phyloP scores from a whole-genome alignment of 2,113 vertebrate genomes.

The Turnix velox region DNA sequence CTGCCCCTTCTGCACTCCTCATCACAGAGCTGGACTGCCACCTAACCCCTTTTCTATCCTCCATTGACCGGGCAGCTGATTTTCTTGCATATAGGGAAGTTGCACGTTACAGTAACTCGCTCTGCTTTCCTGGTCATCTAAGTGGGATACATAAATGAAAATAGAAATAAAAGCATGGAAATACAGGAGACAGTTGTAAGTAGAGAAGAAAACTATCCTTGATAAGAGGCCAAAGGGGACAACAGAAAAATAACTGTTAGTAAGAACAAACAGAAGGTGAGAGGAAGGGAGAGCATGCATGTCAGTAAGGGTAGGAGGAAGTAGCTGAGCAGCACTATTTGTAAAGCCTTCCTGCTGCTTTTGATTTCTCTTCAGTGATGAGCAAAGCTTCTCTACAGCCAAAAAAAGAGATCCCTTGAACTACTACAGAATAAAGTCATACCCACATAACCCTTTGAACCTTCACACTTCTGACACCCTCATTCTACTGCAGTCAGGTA shows the following conservation, averaged over 20 bases:
- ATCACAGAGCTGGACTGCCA: neutral
- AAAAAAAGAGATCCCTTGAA: neutral
- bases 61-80: neutral
- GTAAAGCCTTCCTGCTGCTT: neutral
- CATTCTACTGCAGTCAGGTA: neutral
- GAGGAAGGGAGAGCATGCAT: accelerated
- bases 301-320: neutral
- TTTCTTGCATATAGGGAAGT: accelerated
- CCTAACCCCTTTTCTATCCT: neutral
- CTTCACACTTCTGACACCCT: neutral
- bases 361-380: neutral
- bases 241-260: neutral
- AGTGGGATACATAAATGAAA: neutral
- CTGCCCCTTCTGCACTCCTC: neutral
- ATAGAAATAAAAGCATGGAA: neutral
- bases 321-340: neutral
- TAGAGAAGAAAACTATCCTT: neutral
- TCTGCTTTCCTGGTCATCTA: neutral
- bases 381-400: neutral
- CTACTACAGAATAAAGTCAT: neutral
- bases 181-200: neutral
- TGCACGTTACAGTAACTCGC: accelerated
- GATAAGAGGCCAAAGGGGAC: neutral
- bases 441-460: neutral
- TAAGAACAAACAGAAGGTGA: neutral